A percentile compares a stretch with the other conserved stretches of the same genome.
Evolutionary conservation across 2,797 vertebrate species (phyloP).

Genomic region (Lacerta agilis): DNA sequence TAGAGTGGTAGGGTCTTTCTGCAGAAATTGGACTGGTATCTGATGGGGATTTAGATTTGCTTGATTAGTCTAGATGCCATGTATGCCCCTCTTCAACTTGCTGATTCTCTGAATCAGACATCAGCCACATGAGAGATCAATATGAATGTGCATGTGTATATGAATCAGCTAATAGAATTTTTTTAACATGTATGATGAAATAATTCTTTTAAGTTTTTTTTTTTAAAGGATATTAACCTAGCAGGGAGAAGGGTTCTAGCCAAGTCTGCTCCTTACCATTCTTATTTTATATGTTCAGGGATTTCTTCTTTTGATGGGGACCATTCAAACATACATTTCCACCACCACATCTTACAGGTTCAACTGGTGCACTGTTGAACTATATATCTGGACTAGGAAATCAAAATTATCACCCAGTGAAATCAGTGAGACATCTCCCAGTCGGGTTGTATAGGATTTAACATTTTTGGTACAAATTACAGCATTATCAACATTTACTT

Average conservation of each 20-base stretch:
- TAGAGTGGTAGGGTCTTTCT: too few species aligned
- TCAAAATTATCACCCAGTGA: not conserved
- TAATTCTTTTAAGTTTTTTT: not conserved
- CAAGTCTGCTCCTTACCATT: too few species aligned
- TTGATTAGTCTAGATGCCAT: too few species aligned
- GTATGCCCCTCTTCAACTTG: too few species aligned
- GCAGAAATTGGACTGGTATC: too few species aligned
- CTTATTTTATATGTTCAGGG: not conserved
- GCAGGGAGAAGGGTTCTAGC: not conserved
- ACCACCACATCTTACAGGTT: too few species aligned
- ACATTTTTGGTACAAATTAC: conserved; percentile 5
- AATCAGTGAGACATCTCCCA: not conserved
- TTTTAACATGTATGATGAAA: not conserved
- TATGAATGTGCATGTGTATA: too few species aligned
- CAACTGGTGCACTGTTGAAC: not conserved
- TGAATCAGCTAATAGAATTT: not conserved
- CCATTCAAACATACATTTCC: not conserved
- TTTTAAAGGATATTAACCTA: too few species aligned
- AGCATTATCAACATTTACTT: conserved; percentile 49
- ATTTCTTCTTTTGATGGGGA: not conserved
- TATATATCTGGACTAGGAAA: not conserved
- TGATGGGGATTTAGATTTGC: too few species aligned
- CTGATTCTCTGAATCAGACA: too few species aligned
- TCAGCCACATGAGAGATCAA: too few species aligned
- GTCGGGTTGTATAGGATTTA: too few species aligned